Conservation (phyloP, 2,113 vertebrate genomes). For the Chunga burmeisteri region DNA sequence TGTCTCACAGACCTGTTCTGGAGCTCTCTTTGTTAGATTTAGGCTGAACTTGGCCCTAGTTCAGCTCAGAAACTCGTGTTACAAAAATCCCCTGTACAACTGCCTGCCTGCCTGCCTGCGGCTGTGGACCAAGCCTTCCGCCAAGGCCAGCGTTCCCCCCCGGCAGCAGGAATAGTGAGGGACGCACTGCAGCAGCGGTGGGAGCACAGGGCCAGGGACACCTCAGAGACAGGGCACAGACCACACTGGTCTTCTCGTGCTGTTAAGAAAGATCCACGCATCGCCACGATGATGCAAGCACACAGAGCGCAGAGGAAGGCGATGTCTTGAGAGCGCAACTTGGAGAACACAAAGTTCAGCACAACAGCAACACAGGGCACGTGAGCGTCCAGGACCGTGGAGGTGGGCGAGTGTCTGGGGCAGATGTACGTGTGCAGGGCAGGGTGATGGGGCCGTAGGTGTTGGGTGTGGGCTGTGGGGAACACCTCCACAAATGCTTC, state of each 20-base stretch:
- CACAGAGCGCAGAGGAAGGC: not conserved
- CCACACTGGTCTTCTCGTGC: not conserved
- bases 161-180: not conserved
- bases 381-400: not conserved
- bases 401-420: not conserved
- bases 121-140: not conserved
- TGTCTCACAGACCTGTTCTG: conserved; percentile 16
- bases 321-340: not conserved
- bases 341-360: not conserved
- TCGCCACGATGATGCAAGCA: not conserved
- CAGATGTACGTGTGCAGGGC: not conserved
- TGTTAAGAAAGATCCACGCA: not conserved
- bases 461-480: conserved; percentile 51
- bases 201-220: not conserved
- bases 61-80: not conserved
- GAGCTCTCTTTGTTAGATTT: not conserved
- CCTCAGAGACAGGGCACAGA: not conserved
- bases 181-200: not conserved
- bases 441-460: not conserved
- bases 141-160: not conserved
- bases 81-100: not conserved
- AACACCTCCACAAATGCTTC: not conserved
- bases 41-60: not conserved
- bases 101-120: not conserved
- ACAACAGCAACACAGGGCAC: not conserved